Evolutionary conservation across 2,113 vertebrate species (phyloP).

Genomic region (Paracanthobrama guichenoti): DNA sequence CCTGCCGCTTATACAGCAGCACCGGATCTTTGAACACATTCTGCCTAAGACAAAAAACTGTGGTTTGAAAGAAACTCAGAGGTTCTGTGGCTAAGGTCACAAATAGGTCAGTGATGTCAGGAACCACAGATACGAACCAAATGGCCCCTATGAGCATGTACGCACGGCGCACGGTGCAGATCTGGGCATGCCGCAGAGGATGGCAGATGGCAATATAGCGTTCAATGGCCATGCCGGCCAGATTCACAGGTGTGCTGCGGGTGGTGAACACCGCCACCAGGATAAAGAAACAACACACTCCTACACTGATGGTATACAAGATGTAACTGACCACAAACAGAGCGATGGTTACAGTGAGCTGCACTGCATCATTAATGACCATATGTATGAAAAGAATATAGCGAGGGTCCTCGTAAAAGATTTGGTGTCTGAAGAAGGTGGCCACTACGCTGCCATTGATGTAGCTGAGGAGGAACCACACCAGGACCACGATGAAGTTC

Average conservation of each 20-base stretch:
- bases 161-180: conserved; percentile 70
- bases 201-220: conserved; percentile 72
- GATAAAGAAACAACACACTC: conserved; percentile 72
- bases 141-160: conserved; percentile 66
- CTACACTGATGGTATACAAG: conserved; percentile 69
- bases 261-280: conserved; percentile 75
- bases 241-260: conserved; percentile 69
- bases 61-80: conserved; percentile 68
- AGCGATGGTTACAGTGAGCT: conserved; percentile 67
- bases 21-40: conserved; percentile 70
- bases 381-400: conserved; percentile 80
- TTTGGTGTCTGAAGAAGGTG: conserved; percentile 71
- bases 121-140: conserved; percentile 68
- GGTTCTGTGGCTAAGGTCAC: conserved; percentile 67
- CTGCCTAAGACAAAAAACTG: conserved; percentile 67
- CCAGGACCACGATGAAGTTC: conserved; percentile 68
- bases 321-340: conserved; percentile 74
- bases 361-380: conserved; percentile 74
- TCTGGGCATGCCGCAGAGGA: conserved; percentile 65
- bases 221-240: conserved; percentile 75
- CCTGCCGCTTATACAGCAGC: conserved; percentile 62
- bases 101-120: conserved; percentile 71
- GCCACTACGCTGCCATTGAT: conserved; percentile 66
- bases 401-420: conserved; percentile 71
- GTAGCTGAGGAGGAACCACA: conserved; percentile 72